phyloP scores from a whole-genome alignment of 2,113 vertebrate species.

The Corydoras sp. region DNA sequence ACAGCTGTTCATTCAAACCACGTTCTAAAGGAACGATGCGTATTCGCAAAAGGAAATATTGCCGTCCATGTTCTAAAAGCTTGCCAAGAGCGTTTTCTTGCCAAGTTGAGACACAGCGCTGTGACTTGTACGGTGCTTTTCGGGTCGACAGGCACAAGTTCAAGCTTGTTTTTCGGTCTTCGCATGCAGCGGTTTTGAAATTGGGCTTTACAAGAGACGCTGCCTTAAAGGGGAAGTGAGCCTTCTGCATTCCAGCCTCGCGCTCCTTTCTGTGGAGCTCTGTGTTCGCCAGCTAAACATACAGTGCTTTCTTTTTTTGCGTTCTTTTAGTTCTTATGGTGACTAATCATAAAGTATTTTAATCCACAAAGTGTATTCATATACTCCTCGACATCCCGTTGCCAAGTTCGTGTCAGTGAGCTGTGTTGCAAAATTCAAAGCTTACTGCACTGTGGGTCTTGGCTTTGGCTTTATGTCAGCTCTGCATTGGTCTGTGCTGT shows the following conservation, averaged over 20 bases:
- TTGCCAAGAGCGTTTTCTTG: not conserved
- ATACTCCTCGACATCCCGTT: not conserved
- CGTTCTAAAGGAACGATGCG: not conserved
- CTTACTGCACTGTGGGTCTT: conserved; percentile 44
- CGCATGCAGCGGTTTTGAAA: not conserved
- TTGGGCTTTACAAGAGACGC: not conserved
- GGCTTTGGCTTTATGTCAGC: conserved; percentile 46
- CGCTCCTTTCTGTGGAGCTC: not conserved
- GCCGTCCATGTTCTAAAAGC: not conserved
- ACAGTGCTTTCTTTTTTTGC: not conserved
- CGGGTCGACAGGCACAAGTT: conserved; percentile 39
- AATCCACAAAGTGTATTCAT: conserved; percentile 7
- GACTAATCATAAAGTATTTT: conserved; percentile 19
- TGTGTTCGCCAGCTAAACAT: not conserved
- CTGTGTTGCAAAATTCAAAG: conserved; percentile 23
- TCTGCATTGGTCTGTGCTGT: conserved; percentile 2
- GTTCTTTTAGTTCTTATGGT: conserved; percentile 23
- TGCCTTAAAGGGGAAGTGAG: conserved; percentile 37
- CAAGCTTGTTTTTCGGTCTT: conserved; percentile 49
- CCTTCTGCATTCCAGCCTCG: conserved; percentile 17
- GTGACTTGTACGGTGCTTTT: not conserved
- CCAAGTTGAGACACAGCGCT: conserved; percentile 14
- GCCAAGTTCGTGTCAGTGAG: not conserved
- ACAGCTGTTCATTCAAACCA: not conserved
- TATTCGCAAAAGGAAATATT: not conserved